Evolutionary conservation across 2,797 vertebrate genomes (phyloP), one percentile per base, ranked within the genome.

Genomic region (Neomorphus geoffroyi): DNA sequence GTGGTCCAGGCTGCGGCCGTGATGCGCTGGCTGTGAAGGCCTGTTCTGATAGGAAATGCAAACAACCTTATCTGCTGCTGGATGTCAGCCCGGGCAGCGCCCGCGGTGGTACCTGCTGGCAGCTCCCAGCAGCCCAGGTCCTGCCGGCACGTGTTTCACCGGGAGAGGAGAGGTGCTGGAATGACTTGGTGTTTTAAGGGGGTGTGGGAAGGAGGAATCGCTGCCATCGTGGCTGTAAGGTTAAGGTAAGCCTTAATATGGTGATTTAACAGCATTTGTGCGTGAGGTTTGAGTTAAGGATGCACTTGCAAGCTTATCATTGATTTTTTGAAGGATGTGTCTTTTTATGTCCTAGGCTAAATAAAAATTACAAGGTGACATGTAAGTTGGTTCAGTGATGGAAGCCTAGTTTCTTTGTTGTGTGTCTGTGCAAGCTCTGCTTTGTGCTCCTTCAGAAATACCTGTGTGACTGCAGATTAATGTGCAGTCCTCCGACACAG

Each of bases 101-200:
- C 2, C 26, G n/a, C n/a, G 0, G 5, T 13, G 24, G 86, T 64
- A 3, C 81, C 62, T 33, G 86, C 48, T 1, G 74, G 1, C 28
- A 3, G 50, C 51, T 32, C 9, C 10, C 2, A 18, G 70, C 0
- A 2, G 39, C n/a, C 5, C 11, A 12, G 57, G 56, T 1, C 39
- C 37, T n/a, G 32, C 5, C 9, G 10, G 67, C 33, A 2, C 33
- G 58, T 19, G 1, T 9, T 1, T 4, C 51, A 23, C 1, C 43
- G 11, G 64, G 26, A 2, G 7, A 0, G 15, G 1, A 10, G 51
- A 3, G 0, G 7, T 28, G 0, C 11, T 1, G 32, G 3, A 5
- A 15, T 12, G 60, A 1, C 4, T 48, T 8, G 0, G 5, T 45
- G 78, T 3, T 75, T 35, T 17, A 5, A 53, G 60, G 70, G 39